Conservation (phyloP, 2,888 invertebrate genomes). For the Conomelus anceps region DNA sequence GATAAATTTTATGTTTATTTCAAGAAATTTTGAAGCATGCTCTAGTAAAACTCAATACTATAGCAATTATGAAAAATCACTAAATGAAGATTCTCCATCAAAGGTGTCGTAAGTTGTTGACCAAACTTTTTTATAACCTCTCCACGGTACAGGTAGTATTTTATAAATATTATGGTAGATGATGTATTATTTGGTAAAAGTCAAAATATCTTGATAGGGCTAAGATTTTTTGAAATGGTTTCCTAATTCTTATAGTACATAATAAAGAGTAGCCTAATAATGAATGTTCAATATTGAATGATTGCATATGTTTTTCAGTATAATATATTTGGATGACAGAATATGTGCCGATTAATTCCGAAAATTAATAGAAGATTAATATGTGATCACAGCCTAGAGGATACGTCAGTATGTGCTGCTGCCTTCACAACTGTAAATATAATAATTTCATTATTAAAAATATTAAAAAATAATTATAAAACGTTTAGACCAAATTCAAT, state of each 20-base stretch:
- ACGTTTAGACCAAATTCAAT: no score
- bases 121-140: no score
- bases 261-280: no score
- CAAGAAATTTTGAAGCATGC: not conserved
- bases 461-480: no score
- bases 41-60: not conserved
- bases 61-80: not conserved
- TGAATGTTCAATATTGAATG: no score
- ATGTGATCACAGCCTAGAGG: not conserved
- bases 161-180: no score
- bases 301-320: not conserved
- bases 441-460: not conserved
- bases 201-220: no score
- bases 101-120: not conserved
- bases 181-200: no score
- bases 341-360: not conserved
- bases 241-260: no score
- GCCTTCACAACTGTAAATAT: not conserved
- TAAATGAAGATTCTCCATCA: not conserved
- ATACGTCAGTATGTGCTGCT: not conserved
- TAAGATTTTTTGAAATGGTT: no score
- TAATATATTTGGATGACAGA: not conserved
- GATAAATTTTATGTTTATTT: not conserved
- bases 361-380: not conserved
- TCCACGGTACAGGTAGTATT: no score